Evolutionary conservation across 1,140 invertebrate species (phyloP).

Genomic region (Zaprionus ghesquierei): DNA sequence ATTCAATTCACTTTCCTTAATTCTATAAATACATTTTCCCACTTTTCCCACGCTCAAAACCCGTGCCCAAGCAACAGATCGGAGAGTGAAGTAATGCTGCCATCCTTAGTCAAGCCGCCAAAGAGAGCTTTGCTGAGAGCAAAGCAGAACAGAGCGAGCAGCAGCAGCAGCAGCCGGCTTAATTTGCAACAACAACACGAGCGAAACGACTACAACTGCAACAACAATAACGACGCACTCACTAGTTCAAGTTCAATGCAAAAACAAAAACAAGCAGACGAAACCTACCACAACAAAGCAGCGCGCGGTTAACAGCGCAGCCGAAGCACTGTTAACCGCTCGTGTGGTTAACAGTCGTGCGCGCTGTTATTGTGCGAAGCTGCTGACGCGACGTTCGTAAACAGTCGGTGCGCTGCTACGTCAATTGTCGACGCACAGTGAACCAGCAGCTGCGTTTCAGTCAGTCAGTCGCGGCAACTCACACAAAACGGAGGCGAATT

Average conservation of each 20-base stretch:
- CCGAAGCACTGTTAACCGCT: conserved; percentile 19
- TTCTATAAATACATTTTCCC: background rate
- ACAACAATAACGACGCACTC: conserved; percentile 32
- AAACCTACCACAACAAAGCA: conserved; percentile 34
- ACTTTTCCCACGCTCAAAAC: background rate
- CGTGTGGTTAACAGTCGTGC: conserved; percentile 15
- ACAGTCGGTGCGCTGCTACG: conserved; percentile 2
- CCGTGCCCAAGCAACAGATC: background rate
- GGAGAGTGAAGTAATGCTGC: background rate
- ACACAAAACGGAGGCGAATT: conserved; percentile 50
- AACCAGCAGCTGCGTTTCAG: conserved; percentile 5
- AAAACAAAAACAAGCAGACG: conserved; percentile 36
- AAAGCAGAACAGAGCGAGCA: background rate
- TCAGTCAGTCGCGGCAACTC: conserved; percentile 64
- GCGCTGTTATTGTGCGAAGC: conserved; percentile 16
- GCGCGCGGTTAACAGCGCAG: conserved; percentile 6
- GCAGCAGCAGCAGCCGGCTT: conserved; percentile 41
- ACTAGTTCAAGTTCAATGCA: conserved; percentile 45
- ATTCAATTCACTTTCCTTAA: background rate
- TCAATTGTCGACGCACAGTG: background rate
- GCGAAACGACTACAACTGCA: conserved; percentile 8
- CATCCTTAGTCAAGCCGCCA: background rate
- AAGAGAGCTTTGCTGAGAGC: background rate
- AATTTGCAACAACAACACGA: conserved; percentile 26
- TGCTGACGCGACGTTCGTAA: background rate